Evolutionary conservation across 1,140 invertebrate genomes (phyloP).

Genomic region (Papilio helenus): DNA sequence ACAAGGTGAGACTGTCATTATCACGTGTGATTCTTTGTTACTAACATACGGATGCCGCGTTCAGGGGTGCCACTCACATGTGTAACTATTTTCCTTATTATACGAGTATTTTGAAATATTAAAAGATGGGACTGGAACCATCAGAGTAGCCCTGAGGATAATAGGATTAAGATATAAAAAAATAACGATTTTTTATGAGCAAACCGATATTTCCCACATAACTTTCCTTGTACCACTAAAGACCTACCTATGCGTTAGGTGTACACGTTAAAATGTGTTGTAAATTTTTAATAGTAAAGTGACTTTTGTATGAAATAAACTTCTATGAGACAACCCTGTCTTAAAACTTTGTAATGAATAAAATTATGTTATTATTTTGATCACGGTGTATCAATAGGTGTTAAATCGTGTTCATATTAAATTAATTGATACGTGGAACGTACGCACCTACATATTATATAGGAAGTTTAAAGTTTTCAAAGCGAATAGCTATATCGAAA

Average conservation of each 20-base stretch:
- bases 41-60: slow-evolving; percentile 27
- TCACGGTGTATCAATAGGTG: neutral
- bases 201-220: no score
- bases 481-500: neutral
- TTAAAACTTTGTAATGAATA: neutral
- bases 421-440: neutral
- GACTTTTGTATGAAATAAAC: neutral
- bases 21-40: slow-evolving; percentile 44
- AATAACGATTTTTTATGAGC: no score
- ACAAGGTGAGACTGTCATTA: slow-evolving; percentile 61
- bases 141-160: no score
- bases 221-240: no score
- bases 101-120: neutral
- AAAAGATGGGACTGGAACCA: no score
- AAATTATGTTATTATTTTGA: neutral
- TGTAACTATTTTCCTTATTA: neutral
- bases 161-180: no score
- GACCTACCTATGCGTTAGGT: no score
- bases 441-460: neutral
- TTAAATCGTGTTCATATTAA: slow-evolving; percentile 11
- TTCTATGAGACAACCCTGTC: neutral
- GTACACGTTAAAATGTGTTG: neutral
- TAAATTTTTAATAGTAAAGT: no score
- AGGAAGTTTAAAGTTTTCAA: neutral
- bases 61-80: neutral